These are phyloP conservation scores for Phataginus tetradactyla DNA, from an alignment of 2,797 vertebrate species.

Conservation along the genomic window DNA sequence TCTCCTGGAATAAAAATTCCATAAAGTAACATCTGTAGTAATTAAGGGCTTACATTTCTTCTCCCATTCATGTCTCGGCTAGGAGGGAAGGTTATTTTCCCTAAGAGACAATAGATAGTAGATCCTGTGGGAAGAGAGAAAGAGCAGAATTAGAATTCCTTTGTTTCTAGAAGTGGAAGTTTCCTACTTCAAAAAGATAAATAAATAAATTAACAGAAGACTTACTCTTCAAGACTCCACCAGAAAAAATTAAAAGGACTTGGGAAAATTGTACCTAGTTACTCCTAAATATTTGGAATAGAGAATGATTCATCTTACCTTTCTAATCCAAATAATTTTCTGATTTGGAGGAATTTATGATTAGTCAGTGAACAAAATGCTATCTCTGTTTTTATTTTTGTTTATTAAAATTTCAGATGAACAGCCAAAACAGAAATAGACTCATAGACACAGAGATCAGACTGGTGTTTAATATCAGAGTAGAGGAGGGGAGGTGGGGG, in stretches of 20 bases:
- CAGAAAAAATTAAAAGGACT: background rate
- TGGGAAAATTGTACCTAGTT: background rate
- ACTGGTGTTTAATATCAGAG: too few relatives aligned
- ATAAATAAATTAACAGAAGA: background rate
- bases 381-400: background rate
- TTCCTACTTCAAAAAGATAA: slow-evolving; percentile 57
- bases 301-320: background rate
- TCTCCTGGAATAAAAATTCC: slow-evolving; percentile 75
- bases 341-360: background rate
- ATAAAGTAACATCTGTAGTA: slow-evolving; percentile 62
- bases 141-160: slow-evolving; percentile 56
- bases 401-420: background rate
- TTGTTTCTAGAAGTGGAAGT: slow-evolving; percentile 81
- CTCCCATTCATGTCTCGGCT: slow-evolving; percentile 64
- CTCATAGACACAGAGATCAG: too few relatives aligned
- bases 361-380: background rate
- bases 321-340: background rate
- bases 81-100: slow-evolving; percentile 69
- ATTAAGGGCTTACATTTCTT: slow-evolving; percentile 65
- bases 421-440: too few relatives aligned
- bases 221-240: background rate
- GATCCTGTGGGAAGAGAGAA: slow-evolving; percentile 81
- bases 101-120: slow-evolving; percentile 58
- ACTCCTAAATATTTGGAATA: background rate
- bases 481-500: too few relatives aligned